These are phyloP conservation scores for Cheirogaleus medius DNA, from an alignment of 2,113 vertebrate species.

Conservation along the genomic window DNA sequence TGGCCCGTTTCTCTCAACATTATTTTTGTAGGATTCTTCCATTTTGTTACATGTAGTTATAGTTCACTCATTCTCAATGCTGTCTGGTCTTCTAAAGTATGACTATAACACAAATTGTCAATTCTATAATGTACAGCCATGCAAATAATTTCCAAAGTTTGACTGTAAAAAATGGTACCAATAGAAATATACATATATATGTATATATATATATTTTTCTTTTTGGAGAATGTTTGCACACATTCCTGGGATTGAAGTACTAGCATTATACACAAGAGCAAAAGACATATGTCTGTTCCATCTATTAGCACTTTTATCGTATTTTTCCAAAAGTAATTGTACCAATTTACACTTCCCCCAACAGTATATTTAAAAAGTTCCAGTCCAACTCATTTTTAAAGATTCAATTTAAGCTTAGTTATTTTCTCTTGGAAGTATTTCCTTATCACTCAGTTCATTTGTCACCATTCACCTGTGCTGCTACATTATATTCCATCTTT, in stretches of 20 bases:
- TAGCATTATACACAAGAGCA: neutral
- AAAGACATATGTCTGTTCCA: neutral
- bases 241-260: neutral
- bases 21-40: neutral
- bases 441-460: neutral
- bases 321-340: neutral
- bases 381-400: neutral
- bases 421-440: constrained; percentile 26
- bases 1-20: neutral
- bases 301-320: neutral
- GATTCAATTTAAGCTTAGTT: neutral
- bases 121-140: neutral
- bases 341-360: neutral
- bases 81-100: neutral
- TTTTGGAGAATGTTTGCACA: neutral
- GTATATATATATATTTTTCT: neutral
- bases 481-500: neutral
- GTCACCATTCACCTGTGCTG: neutral
- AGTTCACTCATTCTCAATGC: neutral
- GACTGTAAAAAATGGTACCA: neutral
- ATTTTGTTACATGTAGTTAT: neutral
- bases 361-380: neutral
- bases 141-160: constrained; percentile 1
- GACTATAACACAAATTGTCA: neutral
- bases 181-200: neutral